Evolutionary conservation across 2,888 invertebrate genomes (phyloP).

Genomic region (Archaeoteleia sp.): DNA sequence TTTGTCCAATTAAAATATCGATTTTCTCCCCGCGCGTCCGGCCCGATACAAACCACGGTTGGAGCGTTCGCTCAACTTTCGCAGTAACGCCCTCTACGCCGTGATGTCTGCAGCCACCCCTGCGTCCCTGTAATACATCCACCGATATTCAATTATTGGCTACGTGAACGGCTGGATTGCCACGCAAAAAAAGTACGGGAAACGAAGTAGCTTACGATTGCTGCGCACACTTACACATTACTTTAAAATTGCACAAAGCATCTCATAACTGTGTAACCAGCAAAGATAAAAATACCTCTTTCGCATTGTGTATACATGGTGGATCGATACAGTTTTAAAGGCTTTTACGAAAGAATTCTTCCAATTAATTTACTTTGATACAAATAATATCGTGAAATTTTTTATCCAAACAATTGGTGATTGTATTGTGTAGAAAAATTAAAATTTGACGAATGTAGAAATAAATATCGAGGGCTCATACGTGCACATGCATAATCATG

Average conservation of each 20-base stretch:
- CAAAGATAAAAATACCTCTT: constrained; percentile 29
- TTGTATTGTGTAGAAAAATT: too few species aligned
- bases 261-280: constrained; percentile 46
- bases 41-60: constrained; percentile 68
- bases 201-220: constrained; percentile 54
- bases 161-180: constrained; percentile 55
- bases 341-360: too few species aligned
- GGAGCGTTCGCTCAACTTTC: constrained; percentile 75
- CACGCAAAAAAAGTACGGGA: constrained; percentile 60
- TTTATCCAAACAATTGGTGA: too few species aligned
- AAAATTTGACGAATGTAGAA: too few species aligned
- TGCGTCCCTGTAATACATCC: constrained; percentile 40
- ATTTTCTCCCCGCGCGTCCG: constrained; percentile 65
- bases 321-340: constrained; percentile 13
- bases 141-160: constrained; percentile 72
- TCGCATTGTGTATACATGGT: constrained; percentile 2
- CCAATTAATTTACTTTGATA: too few species aligned
- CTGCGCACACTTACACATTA: constrained; percentile 47
- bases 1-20: constrained; percentile 75
- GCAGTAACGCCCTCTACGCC: constrained; percentile 73
- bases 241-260: constrained; percentile 44
- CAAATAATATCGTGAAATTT: too few species aligned
- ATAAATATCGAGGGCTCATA: too few species aligned
- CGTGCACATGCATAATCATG: too few species aligned
- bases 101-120: constrained; percentile 65